Base-by-base conservation (phyloP, 2,797 vertebrate genomes). In the Miichthys miiuy region DNA sequence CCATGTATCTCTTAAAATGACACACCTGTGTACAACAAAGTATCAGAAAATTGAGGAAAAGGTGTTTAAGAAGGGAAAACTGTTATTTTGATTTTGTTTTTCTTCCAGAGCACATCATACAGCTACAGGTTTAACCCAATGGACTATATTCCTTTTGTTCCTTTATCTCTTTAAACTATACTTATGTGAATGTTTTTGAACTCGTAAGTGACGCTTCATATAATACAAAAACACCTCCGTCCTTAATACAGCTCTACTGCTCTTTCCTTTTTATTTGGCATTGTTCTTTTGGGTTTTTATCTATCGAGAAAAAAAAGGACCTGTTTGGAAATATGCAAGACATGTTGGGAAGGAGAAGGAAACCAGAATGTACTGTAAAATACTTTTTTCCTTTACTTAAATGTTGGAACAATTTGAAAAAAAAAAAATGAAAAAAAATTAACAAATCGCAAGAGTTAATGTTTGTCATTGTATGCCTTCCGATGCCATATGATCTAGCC, bases 281-380 rank as follows among this genome's bases (percentile, higher is more conserved):
- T 68, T 47, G 34, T 42, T 72, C 56, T 69, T 73, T 72, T 96
- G 68, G 80, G 68, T 80, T 84, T 38, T 82, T 76, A 67, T 81
- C 71, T 72, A 13, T 95, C 90, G 63, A 84, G 34, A 38, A 38
- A 38, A 38, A 72, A 95, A 96, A 96, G 95, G 96, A 95, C 95
- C 92, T 94, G 93, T 95, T 96, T 96, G 96, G 96, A 96, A 89
- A 97, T 97, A 97, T 97, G 96, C 97, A 97, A 97, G 96, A 95
- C 92, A 93, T 95, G 93, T 95, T 87, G 65, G 94, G 92, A 95
- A 95, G 77, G 87, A 89, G 87, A 91, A 90, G 80, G 94, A 96
- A 93, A 95, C 93, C 95, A 97, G 96, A 98, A 97, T 98, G 97
- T 96, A 96, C 88, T 94, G 93, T 97, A 97, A 94, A 96, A 97